Evolutionary conservation across 2,797 vertebrate species (phyloP), one percentile per base, ranked within the genome.

Genomic region (Pseudopleuronectes americanus): DNA sequence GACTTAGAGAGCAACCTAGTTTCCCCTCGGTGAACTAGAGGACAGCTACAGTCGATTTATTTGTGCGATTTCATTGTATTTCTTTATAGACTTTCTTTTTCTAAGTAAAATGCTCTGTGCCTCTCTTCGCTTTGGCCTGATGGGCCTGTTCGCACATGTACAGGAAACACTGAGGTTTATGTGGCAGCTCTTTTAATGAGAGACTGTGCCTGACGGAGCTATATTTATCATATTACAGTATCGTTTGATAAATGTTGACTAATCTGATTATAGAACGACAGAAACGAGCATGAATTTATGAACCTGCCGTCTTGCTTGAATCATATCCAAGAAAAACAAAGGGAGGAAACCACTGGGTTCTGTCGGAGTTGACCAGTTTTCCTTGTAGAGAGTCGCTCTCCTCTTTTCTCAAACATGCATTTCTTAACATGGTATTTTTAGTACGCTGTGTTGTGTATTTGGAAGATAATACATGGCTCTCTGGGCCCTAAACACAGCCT

Each of bases 111-210:
- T 24, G 19, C 76, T 60, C 22, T 48, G 48, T 60, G 22, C 48
- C n/a, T 22, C 6, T 6, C 17, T 64, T 24, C 0, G 19, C 7
- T 4, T 10, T 9, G 38, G 4, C n/a, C 45, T 64, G 8, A 6
- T 28, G 41, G 26, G 3, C 6, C 17, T 65, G 62, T 51, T n/a
- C 0, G 10, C 45, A 36, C 21, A 38, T 26, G 26, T 70, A 8
- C 36, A 38, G 12, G 36, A 13, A 67, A 68, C 45, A 53, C 16
- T 28, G 2, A 53, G 26, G 66, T 54, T 70, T 76, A 76, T 53
- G n/a, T n/a, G 59, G 31, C 6, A 60, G 38, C 43, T 57, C 24
- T 61, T 61, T 62, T 43, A 49, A 17, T 19, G 51, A 24, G 70
- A 23, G 59, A 31, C 47, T 57, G 13, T n/a, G 26, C 14, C 24